Base-by-base conservation (phyloP, 2,113 vertebrate species). In the Gulo gulo region DNA sequence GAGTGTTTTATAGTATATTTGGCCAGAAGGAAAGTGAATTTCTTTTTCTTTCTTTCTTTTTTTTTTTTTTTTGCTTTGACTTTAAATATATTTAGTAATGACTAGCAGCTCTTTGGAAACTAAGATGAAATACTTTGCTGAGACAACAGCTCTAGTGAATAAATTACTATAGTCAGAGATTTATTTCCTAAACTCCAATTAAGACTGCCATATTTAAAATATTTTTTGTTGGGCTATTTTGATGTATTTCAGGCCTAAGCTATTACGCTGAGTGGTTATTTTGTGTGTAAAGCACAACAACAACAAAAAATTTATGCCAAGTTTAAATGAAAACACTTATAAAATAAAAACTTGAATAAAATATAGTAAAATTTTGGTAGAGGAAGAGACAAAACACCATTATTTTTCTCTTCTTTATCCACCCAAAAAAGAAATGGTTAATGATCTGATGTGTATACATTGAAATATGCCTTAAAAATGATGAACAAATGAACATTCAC, bases 101-200 rank as follows among this genome's bases (percentile, higher is more conserved):
- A 96, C 71, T 86, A 95, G 59, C 65, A 97, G 45, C 57, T 88
- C 95, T 97, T 97, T 83, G 89, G 88, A 96, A 97, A 97, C 93
- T 95, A 95, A 97, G 94, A 98, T 97, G 96, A 98, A 98, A 97
- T 95, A 95, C 97, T 95, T 96, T 71, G 67, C 85, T 95, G 85
- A 97, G 96, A 97, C 95, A 97, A 97, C 76, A 82, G 90, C 92
- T 95, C 91, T 71, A 91, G 85, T 94, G 79, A 97, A 94, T 97
- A 97, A 96, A 97, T 98, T 96, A 97, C 95, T 97, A 96, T 34
- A 69, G 24, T 83, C 94, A 95, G 96, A 97, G 97, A 97, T 98
- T 98, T 97, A 97, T 97, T 98, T 97, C 82, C 91, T 65, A 97
- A 95, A 87, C 61, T 97, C 96, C 94, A 98, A 89, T 96, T 85